phyloP scores from a whole-genome alignment of 1,140 invertebrate species.

The Brachionus asplanchnoidis region DNA sequence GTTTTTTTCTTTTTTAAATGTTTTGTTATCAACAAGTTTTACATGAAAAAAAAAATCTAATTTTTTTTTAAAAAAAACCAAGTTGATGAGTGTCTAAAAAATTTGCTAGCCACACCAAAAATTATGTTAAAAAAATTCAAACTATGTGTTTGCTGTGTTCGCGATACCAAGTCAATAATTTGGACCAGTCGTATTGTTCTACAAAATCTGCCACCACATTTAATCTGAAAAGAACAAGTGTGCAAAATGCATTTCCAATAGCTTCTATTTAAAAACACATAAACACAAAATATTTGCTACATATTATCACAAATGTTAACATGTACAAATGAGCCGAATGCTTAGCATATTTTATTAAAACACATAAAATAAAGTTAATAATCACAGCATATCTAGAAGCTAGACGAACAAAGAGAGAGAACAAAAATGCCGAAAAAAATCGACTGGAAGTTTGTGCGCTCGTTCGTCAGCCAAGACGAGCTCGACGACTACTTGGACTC shows the following conservation, averaged over 20 bases:
- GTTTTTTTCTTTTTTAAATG: too few relatives aligned
- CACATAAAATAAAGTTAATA: not conserved
- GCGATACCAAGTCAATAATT: not conserved
- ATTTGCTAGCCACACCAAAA: too few relatives aligned
- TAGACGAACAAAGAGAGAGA: not conserved
- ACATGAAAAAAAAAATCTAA: too few relatives aligned
- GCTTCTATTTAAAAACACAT: not conserved
- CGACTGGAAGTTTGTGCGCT: constrained; percentile 8
- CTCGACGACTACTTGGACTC: not conserved
- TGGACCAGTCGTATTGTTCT: not conserved
- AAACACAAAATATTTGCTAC: not conserved
- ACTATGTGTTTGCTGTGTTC: too few relatives aligned
- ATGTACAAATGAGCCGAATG: not conserved
- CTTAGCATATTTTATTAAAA: not conserved
- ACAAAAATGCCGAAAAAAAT: not conserved
- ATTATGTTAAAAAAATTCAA: too few relatives aligned
- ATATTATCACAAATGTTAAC: not conserved
- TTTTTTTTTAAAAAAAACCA: too few relatives aligned
- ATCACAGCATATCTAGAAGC: not conserved
- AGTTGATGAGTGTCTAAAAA: too few relatives aligned
- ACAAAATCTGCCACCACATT: not conserved
- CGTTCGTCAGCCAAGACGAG: not conserved
- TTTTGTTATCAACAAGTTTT: too few relatives aligned
- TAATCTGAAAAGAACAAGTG: not conserved
- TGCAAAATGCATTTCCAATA: not conserved